A percentile compares a stretch with the other conserved stretches of the same genome.
Conservation (phyloP, 2,797 vertebrate species). For the Tangara arthus region DNA sequence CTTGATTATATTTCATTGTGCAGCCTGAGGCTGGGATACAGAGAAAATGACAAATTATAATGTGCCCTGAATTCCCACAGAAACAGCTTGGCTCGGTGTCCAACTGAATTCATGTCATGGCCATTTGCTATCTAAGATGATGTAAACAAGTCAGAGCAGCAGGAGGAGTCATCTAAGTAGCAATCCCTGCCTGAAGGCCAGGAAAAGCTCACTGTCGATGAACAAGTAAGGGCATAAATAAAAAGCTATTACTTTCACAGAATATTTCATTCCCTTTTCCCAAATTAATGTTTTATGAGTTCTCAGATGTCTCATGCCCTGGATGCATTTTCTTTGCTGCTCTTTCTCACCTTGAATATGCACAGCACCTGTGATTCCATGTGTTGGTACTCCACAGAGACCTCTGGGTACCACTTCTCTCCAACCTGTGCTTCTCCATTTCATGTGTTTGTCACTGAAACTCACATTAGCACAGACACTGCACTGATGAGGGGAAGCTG, state of each 20-base stretch:
- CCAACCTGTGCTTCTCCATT: neutral
- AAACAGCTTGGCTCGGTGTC: conserved; percentile 22
- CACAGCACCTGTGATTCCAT: neutral
- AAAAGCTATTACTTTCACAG: conserved; percentile 24
- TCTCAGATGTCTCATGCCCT: neutral
- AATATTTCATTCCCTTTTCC: conserved; percentile 13
- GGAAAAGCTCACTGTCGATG: neutral
- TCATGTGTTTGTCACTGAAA: neutral
- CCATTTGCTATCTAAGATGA: conserved; percentile 7
- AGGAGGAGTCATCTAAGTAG: conserved; percentile 32
- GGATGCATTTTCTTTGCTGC: conserved; percentile 1
- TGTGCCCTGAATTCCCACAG: conserved; percentile 37
- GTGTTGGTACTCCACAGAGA: neutral
- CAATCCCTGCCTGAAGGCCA: conserved; percentile 43
- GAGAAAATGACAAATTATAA: conserved; percentile 51
- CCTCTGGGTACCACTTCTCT: neutral
- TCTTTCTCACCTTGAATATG: neutral
- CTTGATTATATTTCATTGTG: neutral
- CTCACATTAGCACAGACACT: neutral
- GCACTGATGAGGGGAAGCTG: neutral
- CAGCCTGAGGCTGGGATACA: conserved; percentile 2
- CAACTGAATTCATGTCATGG: conserved; percentile 49
- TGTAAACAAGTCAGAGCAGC: conserved; percentile 62
- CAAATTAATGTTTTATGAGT: conserved; percentile 44
- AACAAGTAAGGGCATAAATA: conserved; percentile 29